A percentile compares a stretch with the other conserved stretches of the same genome.
phyloP scores from a whole-genome alignment of 1,140 invertebrate genomes.

The Eurosta solidaginis region DNA sequence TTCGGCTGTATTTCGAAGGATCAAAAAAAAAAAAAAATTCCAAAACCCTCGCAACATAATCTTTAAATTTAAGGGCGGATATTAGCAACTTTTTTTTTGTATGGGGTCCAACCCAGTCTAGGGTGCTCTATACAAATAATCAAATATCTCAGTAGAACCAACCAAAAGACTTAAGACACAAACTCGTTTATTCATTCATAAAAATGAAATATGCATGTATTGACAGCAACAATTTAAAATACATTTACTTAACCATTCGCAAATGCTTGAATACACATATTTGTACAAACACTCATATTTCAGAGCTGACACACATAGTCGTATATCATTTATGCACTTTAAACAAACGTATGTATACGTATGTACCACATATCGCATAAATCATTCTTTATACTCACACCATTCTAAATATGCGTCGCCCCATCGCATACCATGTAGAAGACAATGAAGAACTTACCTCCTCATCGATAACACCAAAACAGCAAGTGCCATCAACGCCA shows the following conservation, averaged over 20 bases:
- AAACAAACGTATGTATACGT: not conserved
- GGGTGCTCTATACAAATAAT: not conserved
- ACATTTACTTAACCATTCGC: too few relatives aligned
- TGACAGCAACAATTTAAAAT: not conserved
- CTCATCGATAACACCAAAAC: slow-evolving; percentile 16
- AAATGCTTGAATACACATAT: too few relatives aligned
- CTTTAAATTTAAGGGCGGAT: too few relatives aligned
- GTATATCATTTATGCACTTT: not conserved
- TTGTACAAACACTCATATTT: not conserved
- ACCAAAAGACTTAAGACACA: slow-evolving; percentile 17
- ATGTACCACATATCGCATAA: too few relatives aligned
- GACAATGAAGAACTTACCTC: not conserved
- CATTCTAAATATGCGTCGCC: not conserved
- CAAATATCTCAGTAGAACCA: not conserved
- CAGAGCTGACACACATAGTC: not conserved
- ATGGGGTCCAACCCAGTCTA: too few relatives aligned
- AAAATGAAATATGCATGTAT: not conserved
- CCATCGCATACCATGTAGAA: too few relatives aligned
- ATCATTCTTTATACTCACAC: not conserved
- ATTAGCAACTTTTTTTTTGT: too few relatives aligned
- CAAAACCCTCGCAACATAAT: too few relatives aligned
- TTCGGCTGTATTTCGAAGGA: too few relatives aligned
- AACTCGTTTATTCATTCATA: not conserved
- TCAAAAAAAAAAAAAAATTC: too few relatives aligned
- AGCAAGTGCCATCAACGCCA: slow-evolving; percentile 27